Conservation (phyloP, 2,797 vertebrate genomes). For the Trachops cirrhosus region DNA sequence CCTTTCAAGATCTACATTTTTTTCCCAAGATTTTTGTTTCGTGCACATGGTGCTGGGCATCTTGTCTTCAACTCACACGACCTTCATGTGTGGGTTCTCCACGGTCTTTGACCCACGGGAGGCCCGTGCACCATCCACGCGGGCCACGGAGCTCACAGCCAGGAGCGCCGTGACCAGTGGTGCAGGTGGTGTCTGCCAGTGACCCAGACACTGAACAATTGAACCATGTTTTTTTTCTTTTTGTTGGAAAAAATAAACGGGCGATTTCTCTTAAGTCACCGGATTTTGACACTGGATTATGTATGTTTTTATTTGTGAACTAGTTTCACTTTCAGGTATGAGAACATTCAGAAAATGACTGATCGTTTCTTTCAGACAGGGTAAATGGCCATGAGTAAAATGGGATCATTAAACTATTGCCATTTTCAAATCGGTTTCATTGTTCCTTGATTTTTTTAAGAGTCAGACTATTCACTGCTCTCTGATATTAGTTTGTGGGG, state of each 20-base stretch:
- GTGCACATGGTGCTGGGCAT: not conserved
- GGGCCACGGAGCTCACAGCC: not conserved
- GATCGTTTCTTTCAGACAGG: not conserved
- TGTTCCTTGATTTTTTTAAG: not conserved
- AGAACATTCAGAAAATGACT: not conserved
- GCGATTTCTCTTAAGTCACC: constrained; percentile 27
- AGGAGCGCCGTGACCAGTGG: not conserved
- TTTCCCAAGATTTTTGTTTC: not conserved
- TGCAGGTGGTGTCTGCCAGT: constrained; percentile 1
- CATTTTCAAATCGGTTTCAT: not conserved
- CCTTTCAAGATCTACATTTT: not conserved
- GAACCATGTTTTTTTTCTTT: not conserved
- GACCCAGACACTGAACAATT: constrained; percentile 8
- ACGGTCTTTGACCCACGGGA: not conserved
- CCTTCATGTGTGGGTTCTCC: not conserved
- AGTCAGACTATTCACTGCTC: not conserved
- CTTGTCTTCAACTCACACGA: not conserved
- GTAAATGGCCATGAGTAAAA: not conserved
- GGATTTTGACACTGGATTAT: constrained; percentile 52
- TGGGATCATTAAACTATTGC: not conserved
- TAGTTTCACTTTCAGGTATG: not conserved
- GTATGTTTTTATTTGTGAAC: not conserved
- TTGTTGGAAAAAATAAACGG: constrained; percentile 52
- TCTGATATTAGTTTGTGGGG: not conserved
- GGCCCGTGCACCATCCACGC: not conserved